These are phyloP conservation scores for Sebastes minor DNA, from an alignment of 2,797 vertebrate genomes.

Conservation along the genomic window DNA sequence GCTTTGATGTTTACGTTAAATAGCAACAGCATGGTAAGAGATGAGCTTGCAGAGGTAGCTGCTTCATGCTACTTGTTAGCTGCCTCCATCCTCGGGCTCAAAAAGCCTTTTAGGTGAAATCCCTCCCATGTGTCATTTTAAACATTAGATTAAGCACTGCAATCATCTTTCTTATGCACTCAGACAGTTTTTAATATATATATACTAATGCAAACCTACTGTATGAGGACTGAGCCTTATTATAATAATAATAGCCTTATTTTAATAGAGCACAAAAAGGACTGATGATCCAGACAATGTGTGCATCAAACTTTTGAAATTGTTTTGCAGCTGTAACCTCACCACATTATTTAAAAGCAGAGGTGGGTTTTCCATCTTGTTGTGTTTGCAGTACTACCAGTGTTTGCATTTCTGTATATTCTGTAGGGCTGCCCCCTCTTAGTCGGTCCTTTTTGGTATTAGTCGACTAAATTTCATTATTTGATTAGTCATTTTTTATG, in stretches of 20 bases:
- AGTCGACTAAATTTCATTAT: too few species aligned
- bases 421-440: too few species aligned
- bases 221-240: background rate
- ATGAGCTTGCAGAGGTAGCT: constrained; percentile 11
- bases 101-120: background rate
- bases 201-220: background rate
- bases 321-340: background rate
- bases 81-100: constrained; percentile 9
- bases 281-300: background rate
- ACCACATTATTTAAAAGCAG: background rate
- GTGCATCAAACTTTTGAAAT: background rate
- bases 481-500: too few species aligned
- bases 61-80: constrained; percentile 36
- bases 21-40: background rate
- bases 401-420: background rate
- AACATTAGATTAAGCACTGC: too few species aligned
- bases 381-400: background rate
- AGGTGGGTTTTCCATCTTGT: background rate
- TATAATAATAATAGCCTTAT: background rate
- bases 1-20: background rate
- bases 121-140: background rate
- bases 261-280: background rate
- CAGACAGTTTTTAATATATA: background rate
- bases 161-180: background rate
- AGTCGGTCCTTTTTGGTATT: too few species aligned